phyloP scores from a whole-genome alignment of 2,113 vertebrate genomes.

The Caretta caretta region DNA sequence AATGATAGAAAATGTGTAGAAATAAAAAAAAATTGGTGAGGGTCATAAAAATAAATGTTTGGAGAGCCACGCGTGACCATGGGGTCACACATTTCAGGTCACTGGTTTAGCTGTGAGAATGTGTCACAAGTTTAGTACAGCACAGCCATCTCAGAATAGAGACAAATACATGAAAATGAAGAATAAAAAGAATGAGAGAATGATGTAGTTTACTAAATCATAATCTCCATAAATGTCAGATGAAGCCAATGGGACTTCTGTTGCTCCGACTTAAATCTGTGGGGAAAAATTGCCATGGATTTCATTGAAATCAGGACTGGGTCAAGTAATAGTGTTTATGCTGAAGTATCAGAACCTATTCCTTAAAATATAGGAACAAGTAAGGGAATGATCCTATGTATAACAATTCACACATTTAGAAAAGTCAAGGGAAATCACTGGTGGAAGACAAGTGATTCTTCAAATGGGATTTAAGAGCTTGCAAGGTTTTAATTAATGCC shows the following conservation, averaged over 20 bases:
- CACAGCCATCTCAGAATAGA: background rate
- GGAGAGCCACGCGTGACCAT: background rate
- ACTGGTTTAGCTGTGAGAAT: background rate
- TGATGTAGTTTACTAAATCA: background rate
- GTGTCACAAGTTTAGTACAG: background rate
- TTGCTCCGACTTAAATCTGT: background rate
- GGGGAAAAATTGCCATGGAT: background rate
- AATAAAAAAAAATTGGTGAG: background rate
- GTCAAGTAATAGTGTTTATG: background rate
- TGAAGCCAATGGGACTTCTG: background rate
- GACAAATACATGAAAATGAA: background rate
- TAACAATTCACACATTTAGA: background rate
- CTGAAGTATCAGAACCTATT: background rate
- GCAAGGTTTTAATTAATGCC: background rate
- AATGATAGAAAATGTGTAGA: background rate
- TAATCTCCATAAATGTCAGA: background rate
- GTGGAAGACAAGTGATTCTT: background rate
- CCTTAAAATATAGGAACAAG: background rate
- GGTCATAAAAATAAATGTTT: background rate
- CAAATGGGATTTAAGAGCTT: background rate
- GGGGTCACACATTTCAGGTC: background rate
- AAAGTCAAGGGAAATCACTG: background rate
- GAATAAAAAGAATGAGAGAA: fast-evolving
- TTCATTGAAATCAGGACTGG: background rate
- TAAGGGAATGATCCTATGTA: background rate